Percentiles rank a stretch among this genome's conserved stretches.
phyloP scores from a whole-genome alignment of 2,888 invertebrate genomes.

The Drosophila histrio region DNA sequence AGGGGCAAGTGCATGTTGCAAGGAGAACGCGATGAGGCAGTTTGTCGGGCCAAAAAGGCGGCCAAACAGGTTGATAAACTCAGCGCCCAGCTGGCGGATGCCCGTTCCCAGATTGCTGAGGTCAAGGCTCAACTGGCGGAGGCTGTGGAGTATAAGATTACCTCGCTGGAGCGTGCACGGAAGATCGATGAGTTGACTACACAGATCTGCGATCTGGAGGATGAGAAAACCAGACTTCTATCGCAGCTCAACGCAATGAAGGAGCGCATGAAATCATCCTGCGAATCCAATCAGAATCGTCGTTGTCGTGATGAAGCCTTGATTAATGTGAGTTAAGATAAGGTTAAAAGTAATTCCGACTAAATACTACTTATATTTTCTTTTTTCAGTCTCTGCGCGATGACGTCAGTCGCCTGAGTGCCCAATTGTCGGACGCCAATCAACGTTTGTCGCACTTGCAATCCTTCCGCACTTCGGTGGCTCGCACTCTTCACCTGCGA shows the following conservation, averaged over 20 bases:
- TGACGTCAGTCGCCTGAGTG: conserved; percentile 90
- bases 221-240: conserved; percentile 87
- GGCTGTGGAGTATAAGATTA: conserved; percentile 95
- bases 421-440: conserved; percentile 89
- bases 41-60: conserved; percentile 90
- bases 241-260: conserved; percentile 81
- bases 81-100: conserved; percentile 91
- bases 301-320: conserved; percentile 83
- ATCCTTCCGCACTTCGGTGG: conserved; percentile 90
- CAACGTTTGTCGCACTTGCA: conserved; percentile 91
- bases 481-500: conserved; percentile 89
- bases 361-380: too few species aligned
- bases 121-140: conserved; percentile 93
- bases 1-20: conserved; percentile 87
- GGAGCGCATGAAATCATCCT: conserved; percentile 81
- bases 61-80: conserved; percentile 93
- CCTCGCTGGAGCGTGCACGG: conserved; percentile 91
- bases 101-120: conserved; percentile 92
- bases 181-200: conserved; percentile 94
- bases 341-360: too few species aligned
- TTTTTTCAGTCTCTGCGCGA: conserved; percentile 88
- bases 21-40: conserved; percentile 89
- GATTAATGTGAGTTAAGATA: conserved; percentile 79
- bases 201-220: conserved; percentile 91
- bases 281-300: conserved; percentile 82